phyloP scores from a whole-genome alignment of 1,140 invertebrate genomes.

The Ooceraea biroi region DNA sequence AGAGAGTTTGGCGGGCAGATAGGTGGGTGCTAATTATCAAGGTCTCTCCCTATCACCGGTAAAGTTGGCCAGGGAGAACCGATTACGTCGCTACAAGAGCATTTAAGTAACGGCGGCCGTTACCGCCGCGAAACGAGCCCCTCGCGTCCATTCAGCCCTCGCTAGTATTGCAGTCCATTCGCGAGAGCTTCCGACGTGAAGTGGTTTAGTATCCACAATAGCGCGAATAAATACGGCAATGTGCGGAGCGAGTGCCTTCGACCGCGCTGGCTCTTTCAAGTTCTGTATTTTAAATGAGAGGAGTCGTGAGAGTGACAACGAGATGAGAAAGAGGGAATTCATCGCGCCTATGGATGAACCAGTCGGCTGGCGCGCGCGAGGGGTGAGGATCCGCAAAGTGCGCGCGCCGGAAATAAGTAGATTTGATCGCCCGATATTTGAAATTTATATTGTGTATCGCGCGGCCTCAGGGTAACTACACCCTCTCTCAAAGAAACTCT shows the following conservation, averaged over 20 bases:
- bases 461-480: background rate
- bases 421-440: conserved; percentile 58
- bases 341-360: conserved; percentile 35
- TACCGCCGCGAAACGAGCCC: conserved; percentile 58
- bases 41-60: conserved; percentile 65
- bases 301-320: too few relatives aligned
- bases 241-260: conserved; percentile 19
- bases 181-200: conserved; percentile 25
- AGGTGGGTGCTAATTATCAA: conserved; percentile 76
- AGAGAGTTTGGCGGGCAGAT: conserved; percentile 31
- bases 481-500: background rate
- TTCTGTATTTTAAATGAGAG: conserved; percentile 51
- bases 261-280: conserved; percentile 20
- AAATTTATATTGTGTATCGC: conserved; percentile 59
- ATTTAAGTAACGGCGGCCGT: conserved; percentile 70
- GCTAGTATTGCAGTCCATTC: conserved; percentile 40
- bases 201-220: conserved; percentile 45
- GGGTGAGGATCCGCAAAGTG: conserved; percentile 16
- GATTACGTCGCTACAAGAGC: conserved; percentile 68
- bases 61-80: conserved; percentile 70
- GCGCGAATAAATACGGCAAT: conserved; percentile 50
- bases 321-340: background rate
- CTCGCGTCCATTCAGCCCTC: conserved; percentile 23
- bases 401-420: conserved; percentile 48
- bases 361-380: background rate